phyloP scores from a whole-genome alignment of 2,113 vertebrate species.

The Chiloscyllium plagiosum region DNA sequence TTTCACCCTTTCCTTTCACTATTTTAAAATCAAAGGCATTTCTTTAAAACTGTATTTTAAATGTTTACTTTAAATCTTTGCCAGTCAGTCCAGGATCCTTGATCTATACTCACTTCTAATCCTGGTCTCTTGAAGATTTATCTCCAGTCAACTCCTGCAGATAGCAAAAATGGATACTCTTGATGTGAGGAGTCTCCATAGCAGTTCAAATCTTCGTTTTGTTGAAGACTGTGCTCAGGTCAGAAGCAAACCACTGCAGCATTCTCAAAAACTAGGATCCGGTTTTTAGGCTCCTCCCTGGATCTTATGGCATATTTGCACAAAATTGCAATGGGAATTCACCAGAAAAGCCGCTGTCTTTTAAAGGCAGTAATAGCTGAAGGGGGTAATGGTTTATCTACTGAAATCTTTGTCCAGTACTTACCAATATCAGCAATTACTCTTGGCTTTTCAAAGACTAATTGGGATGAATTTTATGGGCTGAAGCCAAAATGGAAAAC shows the following conservation, averaged over 20 bases:
- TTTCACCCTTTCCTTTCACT: not conserved
- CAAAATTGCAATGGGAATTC: not conserved
- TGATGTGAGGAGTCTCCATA: not conserved
- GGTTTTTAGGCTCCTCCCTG: not conserved
- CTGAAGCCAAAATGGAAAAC: not conserved
- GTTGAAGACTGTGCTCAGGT: not conserved
- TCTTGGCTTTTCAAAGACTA: not conserved
- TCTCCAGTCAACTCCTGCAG: not conserved
- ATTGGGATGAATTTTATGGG: not conserved
- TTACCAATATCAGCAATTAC: not conserved
- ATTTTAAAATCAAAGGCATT: too few relatives aligned
- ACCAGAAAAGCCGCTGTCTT: not conserved
- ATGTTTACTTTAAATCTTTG: not conserved
- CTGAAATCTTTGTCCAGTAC: too few relatives aligned
- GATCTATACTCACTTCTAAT: not conserved
- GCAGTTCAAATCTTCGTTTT: not conserved
- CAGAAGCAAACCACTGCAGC: not conserved
- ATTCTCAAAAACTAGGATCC: not conserved
- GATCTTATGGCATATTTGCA: not conserved
- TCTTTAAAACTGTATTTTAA: not conserved
- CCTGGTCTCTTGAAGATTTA: not conserved
- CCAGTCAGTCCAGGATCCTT: not conserved
- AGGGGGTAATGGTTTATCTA: not conserved
- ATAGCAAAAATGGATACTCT: not conserved
- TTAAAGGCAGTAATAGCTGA: not conserved